Conservation (phyloP, 2,113 vertebrate species). For the Corvus cornix region DNA sequence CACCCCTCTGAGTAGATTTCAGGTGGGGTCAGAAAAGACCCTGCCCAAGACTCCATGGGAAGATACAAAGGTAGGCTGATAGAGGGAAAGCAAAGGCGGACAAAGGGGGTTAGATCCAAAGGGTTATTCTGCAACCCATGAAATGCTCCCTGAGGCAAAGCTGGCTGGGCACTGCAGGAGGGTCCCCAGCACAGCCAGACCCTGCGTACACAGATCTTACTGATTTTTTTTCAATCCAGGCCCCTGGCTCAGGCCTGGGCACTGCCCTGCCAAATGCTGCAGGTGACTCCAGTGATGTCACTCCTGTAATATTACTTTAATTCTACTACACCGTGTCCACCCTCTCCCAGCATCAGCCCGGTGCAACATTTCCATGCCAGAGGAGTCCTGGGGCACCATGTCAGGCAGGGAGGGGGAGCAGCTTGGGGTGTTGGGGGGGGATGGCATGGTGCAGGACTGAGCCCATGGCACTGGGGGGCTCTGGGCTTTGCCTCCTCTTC, state of each 20-base stretch:
- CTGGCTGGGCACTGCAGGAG: neutral
- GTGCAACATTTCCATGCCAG: neutral
- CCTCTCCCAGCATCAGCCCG: rapidly evolving
- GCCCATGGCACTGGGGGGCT: neutral
- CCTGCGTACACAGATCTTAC: neutral
- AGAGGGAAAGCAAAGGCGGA: neutral
- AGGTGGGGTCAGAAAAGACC: neutral
- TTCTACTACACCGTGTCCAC: neutral
- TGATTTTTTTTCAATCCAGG: neutral
- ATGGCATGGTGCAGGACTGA: neutral
- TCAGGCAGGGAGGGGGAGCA: neutral
- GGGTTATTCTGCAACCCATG: neutral
- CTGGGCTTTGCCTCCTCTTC: neutral
- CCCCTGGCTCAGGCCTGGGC: neutral
- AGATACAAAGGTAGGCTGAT: neutral
- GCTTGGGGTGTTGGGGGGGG: neutral
- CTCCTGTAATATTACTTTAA: neutral
- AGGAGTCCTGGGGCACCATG: neutral
- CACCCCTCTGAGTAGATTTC: neutral
- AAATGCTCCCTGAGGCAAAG: neutral
- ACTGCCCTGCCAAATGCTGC: neutral
- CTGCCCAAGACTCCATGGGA: neutral
- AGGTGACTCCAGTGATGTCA: neutral
- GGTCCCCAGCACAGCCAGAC: neutral
- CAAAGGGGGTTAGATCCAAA: neutral